These are phyloP conservation scores for Eretmocerus hayati DNA, from an alignment of 2,888 invertebrate species.

Conservation along the genomic window DNA sequence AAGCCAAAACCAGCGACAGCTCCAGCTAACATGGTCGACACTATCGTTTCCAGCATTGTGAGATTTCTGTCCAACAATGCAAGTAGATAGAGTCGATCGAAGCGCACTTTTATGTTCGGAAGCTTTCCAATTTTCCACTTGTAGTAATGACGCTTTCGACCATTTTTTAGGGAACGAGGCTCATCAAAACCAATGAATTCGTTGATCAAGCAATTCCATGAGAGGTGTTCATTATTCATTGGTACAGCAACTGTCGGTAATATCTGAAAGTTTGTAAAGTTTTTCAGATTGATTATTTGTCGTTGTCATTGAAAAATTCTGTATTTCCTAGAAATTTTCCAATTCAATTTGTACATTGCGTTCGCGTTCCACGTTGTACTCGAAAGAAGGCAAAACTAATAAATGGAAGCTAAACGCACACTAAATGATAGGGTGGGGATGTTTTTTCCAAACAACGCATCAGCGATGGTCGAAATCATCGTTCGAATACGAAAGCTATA, in stretches of 20 bases:
- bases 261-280: background rate
- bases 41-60: slow-evolving; percentile 70
- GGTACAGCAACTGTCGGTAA: slow-evolving; percentile 45
- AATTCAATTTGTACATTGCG: too few relatives aligned
- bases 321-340: too few relatives aligned
- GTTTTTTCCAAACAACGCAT: too few relatives aligned
- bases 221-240: slow-evolving; percentile 49
- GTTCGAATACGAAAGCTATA: too few relatives aligned
- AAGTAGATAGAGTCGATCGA: slow-evolving; percentile 86
- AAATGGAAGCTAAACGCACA: too few relatives aligned
- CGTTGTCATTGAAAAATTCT: background rate
- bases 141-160: slow-evolving; percentile 58
- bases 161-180: slow-evolving; percentile 52
- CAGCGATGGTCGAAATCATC: too few relatives aligned
- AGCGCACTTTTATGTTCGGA: slow-evolving; percentile 69
- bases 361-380: too few relatives aligned
- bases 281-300: too few relatives aligned
- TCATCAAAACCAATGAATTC: slow-evolving; percentile 50
- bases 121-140: slow-evolving; percentile 58
- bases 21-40: slow-evolving; percentile 77
- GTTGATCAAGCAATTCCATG: slow-evolving; percentile 52
- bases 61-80: slow-evolving; percentile 90
- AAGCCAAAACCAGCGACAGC: slow-evolving; percentile 82
- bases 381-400: too few relatives aligned
- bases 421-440: too few relatives aligned